Base-by-base conservation (phyloP, 2,797 vertebrate species). In the Triplophysa bombifrons region DNA sequence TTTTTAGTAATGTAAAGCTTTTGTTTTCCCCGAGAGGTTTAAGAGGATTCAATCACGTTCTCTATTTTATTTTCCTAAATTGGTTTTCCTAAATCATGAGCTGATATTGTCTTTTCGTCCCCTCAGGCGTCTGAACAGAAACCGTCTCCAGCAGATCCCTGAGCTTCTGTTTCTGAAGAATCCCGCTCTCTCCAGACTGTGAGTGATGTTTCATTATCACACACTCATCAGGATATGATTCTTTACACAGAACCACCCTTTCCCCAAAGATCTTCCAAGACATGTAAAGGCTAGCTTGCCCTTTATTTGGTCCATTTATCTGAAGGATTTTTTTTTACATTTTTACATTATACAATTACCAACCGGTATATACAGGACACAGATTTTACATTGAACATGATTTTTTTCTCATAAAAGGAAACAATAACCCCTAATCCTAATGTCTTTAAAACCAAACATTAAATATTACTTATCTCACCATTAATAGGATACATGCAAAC, bases 141-240 rank as follows among this genome's bases (percentile, higher is more conserved):
- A 98, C 83, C 96, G 91, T 82, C 94, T 98, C 67, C 93, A 94
- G 38, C 87, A 88, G 2, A 78, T 98, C 64, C 95, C 96, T 0
- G 96, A 98, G 82, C 92, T 98, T 55, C 94, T 98, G 64, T 98
- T 98, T 84, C 96, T 97, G 92, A 96, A 96, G 87, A 98, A 96
- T 50, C 95, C 96, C 82, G 94, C 90, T 0, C 90, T 98, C 78
- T 95, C 93, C 0, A 92, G 96, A 85, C 93, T 98, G 96, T 98
- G 84, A 97, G 96, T 97, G 83, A 46, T 9, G 27, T 8, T 76
- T 71, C 44, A 14, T 70, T 71, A 63, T 64, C 41, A 20, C 4
- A 14, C 46, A 69, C 11, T 11, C 41, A 64, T 71, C 46, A 71
- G 67, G 48, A 71, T 44, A 51, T 61, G n/a, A 25, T 50, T 25